These are phyloP conservation scores for Nomada goodeniana DNA, from an alignment of 2,888 invertebrate genomes.

Conservation along the genomic window DNA sequence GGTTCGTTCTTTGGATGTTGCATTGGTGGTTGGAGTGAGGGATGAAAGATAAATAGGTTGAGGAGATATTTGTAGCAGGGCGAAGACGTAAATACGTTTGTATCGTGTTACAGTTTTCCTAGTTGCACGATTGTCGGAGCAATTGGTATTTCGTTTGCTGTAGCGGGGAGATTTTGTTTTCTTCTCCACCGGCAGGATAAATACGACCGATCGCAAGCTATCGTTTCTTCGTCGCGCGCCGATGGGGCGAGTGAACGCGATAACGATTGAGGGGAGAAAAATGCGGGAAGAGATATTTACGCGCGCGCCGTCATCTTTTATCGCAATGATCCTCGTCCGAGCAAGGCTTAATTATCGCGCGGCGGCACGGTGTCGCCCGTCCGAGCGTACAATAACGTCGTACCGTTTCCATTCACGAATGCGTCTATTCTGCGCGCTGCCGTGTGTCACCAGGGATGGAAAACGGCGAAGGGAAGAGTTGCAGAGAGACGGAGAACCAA, in stretches of 20 bases:
- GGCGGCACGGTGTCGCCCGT: slow-evolving; percentile 67
- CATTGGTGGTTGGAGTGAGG: not conserved
- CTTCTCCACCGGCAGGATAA: too few species aligned
- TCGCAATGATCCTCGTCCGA: not conserved
- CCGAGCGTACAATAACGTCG: slow-evolving; percentile 68
- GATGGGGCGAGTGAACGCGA: not conserved
- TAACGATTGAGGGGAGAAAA: not conserved
- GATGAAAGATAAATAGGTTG: not conserved
- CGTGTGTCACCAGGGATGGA: slow-evolving; percentile 61
- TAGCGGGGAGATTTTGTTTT: too few species aligned
- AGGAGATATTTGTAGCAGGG: not conserved
- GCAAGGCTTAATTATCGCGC: slow-evolving; percentile 77
- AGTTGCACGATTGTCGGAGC: too few species aligned
- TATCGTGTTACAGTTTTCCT: too few species aligned
- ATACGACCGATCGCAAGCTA: too few species aligned
- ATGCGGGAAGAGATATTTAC: not conserved
- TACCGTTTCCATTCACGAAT: slow-evolving; percentile 63
- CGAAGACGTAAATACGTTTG: too few species aligned
- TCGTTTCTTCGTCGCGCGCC: too few species aligned
- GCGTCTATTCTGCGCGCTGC: slow-evolving; percentile 60
- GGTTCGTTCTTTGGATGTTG: too few species aligned
- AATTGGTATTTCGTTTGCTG: too few species aligned
- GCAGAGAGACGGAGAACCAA: slow-evolving; percentile 6
- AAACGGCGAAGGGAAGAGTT: slow-evolving; percentile 34
- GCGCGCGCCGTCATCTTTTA: not conserved